Conservation (phyloP, 2,797 vertebrate species). For the Liasis olivaceus region DNA sequence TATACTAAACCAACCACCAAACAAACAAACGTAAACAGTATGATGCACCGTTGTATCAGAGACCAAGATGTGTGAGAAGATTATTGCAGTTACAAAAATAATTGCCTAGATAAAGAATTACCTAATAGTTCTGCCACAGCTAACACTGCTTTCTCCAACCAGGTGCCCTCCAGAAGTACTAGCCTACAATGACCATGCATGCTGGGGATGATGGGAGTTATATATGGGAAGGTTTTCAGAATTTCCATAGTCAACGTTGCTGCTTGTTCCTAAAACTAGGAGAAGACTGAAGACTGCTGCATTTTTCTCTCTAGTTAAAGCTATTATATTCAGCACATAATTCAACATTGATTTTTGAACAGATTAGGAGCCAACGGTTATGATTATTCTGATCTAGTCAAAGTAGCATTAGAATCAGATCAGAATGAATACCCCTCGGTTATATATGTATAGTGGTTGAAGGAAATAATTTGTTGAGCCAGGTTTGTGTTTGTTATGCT, state of each 20-base stretch:
- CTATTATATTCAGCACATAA: neutral
- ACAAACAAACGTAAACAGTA: neutral
- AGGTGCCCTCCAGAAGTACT: neutral
- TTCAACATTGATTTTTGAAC: neutral
- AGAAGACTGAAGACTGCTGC: neutral
- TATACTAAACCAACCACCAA: neutral
- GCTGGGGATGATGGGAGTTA: neutral
- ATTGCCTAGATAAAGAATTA: neutral
- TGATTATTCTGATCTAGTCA: neutral
- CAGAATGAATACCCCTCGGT: conserved; percentile 15
- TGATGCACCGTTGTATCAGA: neutral
- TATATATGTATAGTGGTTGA: neutral
- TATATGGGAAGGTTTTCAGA: conserved; percentile 43
- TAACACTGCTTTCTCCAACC: neutral
- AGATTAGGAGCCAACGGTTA: neutral
- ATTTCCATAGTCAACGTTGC: neutral
- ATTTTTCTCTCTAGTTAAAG: neutral
- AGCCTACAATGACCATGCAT: neutral
- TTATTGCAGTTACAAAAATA: neutral
- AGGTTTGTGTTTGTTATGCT: conserved; percentile 30
- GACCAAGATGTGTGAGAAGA: neutral
- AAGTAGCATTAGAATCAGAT: neutral
- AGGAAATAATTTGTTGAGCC: neutral
- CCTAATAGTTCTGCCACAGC: neutral
- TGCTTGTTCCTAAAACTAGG: neutral